Percentiles rank a stretch among this genome's conserved stretches.
Conservation (phyloP, 2,113 vertebrate species). For the Esox niger region DNA sequence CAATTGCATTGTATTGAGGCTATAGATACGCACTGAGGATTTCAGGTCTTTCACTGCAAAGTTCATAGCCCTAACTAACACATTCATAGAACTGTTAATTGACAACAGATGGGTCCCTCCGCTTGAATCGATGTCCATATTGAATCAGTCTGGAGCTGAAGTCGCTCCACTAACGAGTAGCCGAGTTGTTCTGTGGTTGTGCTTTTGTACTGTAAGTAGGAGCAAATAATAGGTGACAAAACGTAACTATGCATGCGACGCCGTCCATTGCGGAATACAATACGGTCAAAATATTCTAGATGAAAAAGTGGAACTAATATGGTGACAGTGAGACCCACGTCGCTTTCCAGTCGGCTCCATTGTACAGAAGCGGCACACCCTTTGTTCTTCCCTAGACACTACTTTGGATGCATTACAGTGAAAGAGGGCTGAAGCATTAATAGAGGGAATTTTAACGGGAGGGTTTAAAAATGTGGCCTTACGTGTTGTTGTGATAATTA, state of each 20-base stretch:
- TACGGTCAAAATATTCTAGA: too few species aligned
- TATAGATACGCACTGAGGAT: background rate
- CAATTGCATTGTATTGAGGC: too few species aligned
- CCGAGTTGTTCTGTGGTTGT: constrained; percentile 35
- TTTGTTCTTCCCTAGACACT: too few species aligned
- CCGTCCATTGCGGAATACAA: background rate
- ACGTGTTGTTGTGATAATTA: too few species aligned
- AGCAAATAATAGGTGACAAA: constrained; percentile 5
- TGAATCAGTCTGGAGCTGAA: constrained; percentile 44
- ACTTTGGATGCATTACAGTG: too few species aligned
- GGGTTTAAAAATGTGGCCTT: too few species aligned
- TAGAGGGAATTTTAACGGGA: too few species aligned
- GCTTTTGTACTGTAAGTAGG: constrained; percentile 34
- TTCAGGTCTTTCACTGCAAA: background rate
- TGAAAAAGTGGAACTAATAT: too few species aligned
- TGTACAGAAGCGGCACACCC: too few species aligned
- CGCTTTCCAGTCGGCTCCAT: too few species aligned
- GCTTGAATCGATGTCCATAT: constrained; percentile 21
- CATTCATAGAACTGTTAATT: constrained; percentile 30
- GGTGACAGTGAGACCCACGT: too few species aligned
- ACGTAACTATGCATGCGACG: background rate
- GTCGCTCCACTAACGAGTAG: constrained; percentile 41
- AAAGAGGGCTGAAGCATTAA: too few species aligned
- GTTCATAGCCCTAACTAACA: background rate
- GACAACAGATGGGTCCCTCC: constrained; percentile 45